Percentiles rank a stretch among this genome's conserved stretches.
Conservation (phyloP, 2,797 vertebrate species). For the Aphelocoma californica region DNA sequence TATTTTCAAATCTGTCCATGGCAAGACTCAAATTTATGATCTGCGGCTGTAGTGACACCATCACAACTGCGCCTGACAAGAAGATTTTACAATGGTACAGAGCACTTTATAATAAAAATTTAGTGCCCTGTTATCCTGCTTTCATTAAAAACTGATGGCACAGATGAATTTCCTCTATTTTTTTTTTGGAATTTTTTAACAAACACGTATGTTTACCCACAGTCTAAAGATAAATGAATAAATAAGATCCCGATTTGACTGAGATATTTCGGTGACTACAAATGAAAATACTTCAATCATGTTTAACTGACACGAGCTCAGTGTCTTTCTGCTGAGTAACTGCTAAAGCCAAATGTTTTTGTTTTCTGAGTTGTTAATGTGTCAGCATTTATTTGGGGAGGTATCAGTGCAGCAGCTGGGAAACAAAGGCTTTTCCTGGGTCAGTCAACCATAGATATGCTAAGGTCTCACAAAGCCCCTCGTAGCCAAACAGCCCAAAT, state of each 20-base stretch:
- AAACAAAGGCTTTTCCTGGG: neutral
- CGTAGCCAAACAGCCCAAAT: rapidly evolving
- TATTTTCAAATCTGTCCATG: neutral
- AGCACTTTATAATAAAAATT: neutral
- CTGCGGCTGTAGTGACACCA: neutral
- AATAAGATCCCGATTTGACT: neutral
- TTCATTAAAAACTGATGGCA: neutral
- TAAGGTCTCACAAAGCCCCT: neutral
- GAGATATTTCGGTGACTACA: neutral
- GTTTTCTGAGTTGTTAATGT: neutral
- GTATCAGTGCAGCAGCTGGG: neutral
- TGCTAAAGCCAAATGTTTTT: neutral
- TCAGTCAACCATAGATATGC: neutral
- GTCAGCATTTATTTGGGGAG: neutral
- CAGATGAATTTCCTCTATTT: neutral
- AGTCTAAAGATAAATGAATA: neutral
- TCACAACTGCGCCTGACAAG: neutral
- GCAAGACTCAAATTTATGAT: neutral
- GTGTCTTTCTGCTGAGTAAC: neutral
- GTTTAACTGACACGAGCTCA: neutral
- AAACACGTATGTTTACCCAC: neutral
- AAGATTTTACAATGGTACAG: neutral
- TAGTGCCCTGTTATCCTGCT: neutral
- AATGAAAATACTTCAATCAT: neutral
- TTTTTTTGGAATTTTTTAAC: neutral